These are phyloP conservation scores for Talpa occidentalis DNA, from an alignment of 2,113 vertebrate species.

Conservation along the genomic window DNA sequence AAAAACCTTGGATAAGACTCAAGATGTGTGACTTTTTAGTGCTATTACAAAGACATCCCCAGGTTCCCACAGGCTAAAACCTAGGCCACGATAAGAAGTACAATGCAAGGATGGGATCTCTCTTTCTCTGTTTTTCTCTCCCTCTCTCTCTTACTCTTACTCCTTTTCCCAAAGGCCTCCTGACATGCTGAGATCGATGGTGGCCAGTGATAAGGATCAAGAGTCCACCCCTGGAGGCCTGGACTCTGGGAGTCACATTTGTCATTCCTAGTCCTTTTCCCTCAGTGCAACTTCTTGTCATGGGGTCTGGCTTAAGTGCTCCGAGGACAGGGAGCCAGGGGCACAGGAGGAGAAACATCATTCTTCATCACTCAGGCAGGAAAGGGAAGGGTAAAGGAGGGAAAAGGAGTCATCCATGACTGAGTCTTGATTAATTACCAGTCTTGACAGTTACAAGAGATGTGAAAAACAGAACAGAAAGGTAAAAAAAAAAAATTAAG, in stretches of 20 bases:
- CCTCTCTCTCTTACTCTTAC: background rate
- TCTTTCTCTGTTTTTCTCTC: background rate
- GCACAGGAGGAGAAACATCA: slow-evolving; percentile 81
- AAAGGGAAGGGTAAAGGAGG: slow-evolving; percentile 61
- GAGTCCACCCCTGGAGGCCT: slow-evolving; percentile 67
- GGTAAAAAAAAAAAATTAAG: background rate
- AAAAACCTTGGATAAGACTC: background rate
- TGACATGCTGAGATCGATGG: slow-evolving; percentile 81
- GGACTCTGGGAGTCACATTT: slow-evolving; percentile 77
- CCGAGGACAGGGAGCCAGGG: slow-evolving; percentile 59
- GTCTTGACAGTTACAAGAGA: slow-evolving; percentile 76
- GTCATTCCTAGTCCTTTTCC: slow-evolving; percentile 78
- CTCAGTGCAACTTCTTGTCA: slow-evolving; percentile 71
- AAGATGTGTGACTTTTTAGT: background rate
- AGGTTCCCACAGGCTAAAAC: background rate
- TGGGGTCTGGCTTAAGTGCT: slow-evolving; percentile 66
- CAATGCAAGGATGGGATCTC: slow-evolving; percentile 60
- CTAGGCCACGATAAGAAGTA: slow-evolving; percentile 1
- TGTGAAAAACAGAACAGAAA: slow-evolving; percentile 65
- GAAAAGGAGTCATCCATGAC: slow-evolving; percentile 69
- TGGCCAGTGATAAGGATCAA: slow-evolving; percentile 73
- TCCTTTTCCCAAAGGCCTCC: slow-evolving; percentile 50
- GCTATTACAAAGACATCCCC: background rate
- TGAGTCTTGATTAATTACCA: slow-evolving; percentile 85
- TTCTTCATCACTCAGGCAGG: slow-evolving; percentile 83